Conservation (phyloP, 1,140 invertebrate genomes). For the Drepana arcuata region DNA sequence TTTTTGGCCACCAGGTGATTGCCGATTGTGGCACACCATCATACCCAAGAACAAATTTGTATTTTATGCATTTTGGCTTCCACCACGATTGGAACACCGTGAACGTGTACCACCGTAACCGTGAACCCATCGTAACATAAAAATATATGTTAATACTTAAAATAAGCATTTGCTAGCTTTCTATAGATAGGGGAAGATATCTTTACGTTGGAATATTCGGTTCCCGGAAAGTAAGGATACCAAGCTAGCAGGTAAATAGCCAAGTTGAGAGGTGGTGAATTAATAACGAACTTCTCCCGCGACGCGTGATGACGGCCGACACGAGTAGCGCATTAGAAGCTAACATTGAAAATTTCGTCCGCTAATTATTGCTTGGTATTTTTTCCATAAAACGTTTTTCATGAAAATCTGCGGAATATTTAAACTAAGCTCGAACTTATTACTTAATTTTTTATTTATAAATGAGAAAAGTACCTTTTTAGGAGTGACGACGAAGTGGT, state of each 20-base stretch:
- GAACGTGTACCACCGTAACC: too few relatives aligned
- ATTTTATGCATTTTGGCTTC: too few relatives aligned
- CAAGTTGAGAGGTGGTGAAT: slow-evolving; percentile 58
- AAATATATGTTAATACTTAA: too few relatives aligned
- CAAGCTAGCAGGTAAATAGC: slow-evolving; percentile 41
- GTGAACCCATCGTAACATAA: too few relatives aligned
- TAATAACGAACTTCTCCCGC: slow-evolving; percentile 66
- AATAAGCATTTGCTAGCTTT: too few relatives aligned
- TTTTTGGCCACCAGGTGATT: slow-evolving; percentile 65
- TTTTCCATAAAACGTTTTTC: slow-evolving; percentile 19
- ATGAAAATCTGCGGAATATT: slow-evolving; percentile 1
- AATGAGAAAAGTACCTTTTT: too few relatives aligned
- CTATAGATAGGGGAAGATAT: too few relatives aligned
- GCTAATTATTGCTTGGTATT: slow-evolving; percentile 43
- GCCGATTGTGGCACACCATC: slow-evolving; percentile 59
- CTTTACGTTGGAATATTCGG: too few relatives aligned
- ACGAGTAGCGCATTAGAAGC: slow-evolving; percentile 67
- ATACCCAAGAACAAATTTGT: slow-evolving; percentile 26
- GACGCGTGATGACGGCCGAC: slow-evolving; percentile 67
- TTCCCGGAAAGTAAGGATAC: slow-evolving; percentile 33
- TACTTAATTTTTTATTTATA: slow-evolving; percentile 4
- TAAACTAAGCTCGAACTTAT: slow-evolving; percentile 12
- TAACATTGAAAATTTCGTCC: slow-evolving; percentile 39
- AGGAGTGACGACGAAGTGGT: too few relatives aligned
- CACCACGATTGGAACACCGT: too few relatives aligned